These are phyloP conservation scores for Orius laevigatus DNA, from an alignment of 1,140 invertebrate species.

Conservation along the genomic window DNA sequence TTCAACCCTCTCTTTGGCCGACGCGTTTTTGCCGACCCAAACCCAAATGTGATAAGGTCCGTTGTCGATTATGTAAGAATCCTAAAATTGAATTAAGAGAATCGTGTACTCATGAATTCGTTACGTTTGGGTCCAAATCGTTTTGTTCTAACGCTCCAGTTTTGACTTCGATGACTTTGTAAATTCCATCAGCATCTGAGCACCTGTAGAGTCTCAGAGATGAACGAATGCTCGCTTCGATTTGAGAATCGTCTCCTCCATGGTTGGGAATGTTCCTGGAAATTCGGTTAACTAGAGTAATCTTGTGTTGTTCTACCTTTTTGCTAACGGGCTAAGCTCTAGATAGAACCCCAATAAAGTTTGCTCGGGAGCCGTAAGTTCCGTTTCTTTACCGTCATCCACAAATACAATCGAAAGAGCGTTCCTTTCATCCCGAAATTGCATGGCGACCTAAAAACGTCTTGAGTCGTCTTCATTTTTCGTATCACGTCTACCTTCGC, in stretches of 20 bases:
- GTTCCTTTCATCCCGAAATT: slow-evolving; percentile 29
- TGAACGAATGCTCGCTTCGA: slow-evolving; percentile 25
- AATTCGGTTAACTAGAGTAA: neutral
- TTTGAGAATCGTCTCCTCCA: slow-evolving; percentile 25
- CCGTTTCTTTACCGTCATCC: slow-evolving; percentile 72
- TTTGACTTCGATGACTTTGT: slow-evolving; percentile 76
- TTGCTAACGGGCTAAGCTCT: slow-evolving; percentile 37
- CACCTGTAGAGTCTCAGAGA: slow-evolving; percentile 48
- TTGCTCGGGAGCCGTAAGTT: slow-evolving; percentile 42
- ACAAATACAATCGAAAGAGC: slow-evolving; percentile 47
- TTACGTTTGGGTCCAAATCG: slow-evolving; percentile 61
- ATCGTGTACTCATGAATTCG: no score
- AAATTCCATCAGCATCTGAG: slow-evolving; percentile 59
- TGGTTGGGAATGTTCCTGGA: slow-evolving; percentile 14
- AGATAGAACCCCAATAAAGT: slow-evolving; percentile 49
- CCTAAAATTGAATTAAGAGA: slow-evolving; percentile 31
- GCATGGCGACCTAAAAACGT: slow-evolving; percentile 27
- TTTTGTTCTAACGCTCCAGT: slow-evolving; percentile 59
- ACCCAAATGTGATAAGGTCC: slow-evolving; percentile 78
- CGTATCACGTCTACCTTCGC: slow-evolving; percentile 33
- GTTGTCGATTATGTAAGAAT: slow-evolving; percentile 75
- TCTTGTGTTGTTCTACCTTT: slow-evolving; percentile 9
- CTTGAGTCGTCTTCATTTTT: no score
- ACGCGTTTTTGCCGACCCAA: slow-evolving; percentile 69
- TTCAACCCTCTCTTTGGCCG: slow-evolving; percentile 48